Conservation (phyloP, 2,113 vertebrate genomes). For the Rutilus rutilus region DNA sequence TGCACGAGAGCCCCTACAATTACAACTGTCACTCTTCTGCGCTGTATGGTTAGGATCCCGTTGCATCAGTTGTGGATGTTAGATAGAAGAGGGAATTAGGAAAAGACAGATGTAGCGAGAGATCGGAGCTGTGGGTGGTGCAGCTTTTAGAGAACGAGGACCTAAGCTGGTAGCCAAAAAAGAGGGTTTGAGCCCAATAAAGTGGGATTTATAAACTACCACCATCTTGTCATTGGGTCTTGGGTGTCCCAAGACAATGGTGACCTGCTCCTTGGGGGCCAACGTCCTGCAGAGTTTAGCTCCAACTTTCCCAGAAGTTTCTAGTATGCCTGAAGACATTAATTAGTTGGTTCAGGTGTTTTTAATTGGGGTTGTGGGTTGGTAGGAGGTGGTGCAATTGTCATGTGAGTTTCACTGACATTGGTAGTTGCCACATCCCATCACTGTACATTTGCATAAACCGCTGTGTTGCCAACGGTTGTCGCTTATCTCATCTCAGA, state of each 20-base stretch:
- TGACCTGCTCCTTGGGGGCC: neutral
- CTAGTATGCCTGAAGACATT: neutral
- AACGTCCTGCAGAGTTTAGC: neutral
- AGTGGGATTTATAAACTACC: neutral
- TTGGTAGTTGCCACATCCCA: neutral
- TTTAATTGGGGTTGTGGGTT: neutral
- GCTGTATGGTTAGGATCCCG: constrained; percentile 21
- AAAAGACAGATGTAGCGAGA: neutral
- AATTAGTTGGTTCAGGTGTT: neutral
- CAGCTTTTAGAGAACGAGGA: neutral
- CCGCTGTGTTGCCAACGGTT: neutral
- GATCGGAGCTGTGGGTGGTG: neutral
- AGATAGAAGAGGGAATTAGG: neutral
- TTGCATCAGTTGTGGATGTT: neutral
- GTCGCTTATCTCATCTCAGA: neutral
- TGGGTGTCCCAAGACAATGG: neutral
- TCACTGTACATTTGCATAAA: neutral
- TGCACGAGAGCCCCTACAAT: constrained; percentile 7
- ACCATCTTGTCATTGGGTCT: neutral
- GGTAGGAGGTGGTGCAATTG: neutral
- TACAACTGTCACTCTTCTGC: constrained; percentile 16
- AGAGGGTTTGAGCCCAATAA: neutral
- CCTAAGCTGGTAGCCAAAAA: neutral
- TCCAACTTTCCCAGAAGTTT: neutral
- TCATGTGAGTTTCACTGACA: neutral